These are phyloP conservation scores for Datnioides undecimradiatus DNA, from an alignment of 2,113 vertebrate species.

Conservation along the genomic window DNA sequence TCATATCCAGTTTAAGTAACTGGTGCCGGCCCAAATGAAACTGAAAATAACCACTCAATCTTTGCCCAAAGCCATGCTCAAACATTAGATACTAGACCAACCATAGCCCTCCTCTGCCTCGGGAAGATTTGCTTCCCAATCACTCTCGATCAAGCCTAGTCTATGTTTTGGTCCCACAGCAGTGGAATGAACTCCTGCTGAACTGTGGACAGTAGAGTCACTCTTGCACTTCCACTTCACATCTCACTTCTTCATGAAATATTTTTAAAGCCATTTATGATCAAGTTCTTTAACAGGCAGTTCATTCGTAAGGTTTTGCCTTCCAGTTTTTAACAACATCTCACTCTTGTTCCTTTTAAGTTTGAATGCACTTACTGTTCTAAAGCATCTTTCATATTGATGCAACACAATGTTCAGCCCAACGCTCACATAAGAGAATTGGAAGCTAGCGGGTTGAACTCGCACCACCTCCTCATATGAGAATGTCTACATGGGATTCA, in stretches of 20 bases:
- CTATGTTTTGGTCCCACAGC: too few species aligned
- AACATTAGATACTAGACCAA: background rate
- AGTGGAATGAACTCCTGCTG: too few species aligned
- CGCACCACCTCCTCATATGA: background rate
- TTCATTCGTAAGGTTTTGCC: background rate
- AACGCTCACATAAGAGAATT: background rate
- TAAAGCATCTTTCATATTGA: background rate
- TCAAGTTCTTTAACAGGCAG: background rate
- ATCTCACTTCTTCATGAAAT: too few species aligned
- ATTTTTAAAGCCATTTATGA: too few species aligned
- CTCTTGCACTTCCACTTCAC: too few species aligned
- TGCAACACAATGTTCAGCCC: background rate
- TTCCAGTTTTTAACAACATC: too few species aligned
- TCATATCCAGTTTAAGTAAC: too few species aligned
- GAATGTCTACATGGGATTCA: constrained; percentile 5
- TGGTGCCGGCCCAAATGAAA: too few species aligned
- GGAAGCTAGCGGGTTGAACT: background rate
- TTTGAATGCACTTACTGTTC: background rate
- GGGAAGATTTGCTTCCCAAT: background rate
- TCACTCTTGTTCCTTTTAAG: background rate
- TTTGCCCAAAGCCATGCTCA: background rate
- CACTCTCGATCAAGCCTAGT: background rate
- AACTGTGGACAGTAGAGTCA: too few species aligned
- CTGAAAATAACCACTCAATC: background rate
- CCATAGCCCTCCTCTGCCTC: background rate